Conservation (phyloP, 23 tunicate genomes). For the Phallusia fumigata region DNA sequence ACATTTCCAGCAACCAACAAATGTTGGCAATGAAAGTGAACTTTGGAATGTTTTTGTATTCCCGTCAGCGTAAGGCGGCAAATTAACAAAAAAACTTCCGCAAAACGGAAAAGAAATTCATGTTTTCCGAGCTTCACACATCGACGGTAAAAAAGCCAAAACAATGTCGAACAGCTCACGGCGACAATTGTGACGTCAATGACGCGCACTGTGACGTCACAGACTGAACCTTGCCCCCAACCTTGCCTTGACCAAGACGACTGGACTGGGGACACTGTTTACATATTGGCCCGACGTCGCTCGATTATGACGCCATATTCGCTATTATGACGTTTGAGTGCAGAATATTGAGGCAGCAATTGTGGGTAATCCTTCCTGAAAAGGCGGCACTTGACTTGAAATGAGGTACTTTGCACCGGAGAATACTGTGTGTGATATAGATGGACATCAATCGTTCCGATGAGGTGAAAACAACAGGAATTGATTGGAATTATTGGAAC, state of each 20-base stretch:
- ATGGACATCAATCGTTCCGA: no score
- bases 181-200: background rate
- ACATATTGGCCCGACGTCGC: background rate
- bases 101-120: background rate
- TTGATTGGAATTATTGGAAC: no score
- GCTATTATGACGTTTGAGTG: constrained; percentile 1
- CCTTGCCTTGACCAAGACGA: background rate
- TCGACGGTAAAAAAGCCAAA: background rate
- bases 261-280: background rate
- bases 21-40: no score
- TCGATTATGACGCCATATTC: background rate
- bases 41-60: no score
- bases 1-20: no score
- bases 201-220: background rate
- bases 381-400: background rate
- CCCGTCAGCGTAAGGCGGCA: no score
- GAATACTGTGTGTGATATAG: no score
- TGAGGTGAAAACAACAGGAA: no score
- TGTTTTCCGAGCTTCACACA: background rate
- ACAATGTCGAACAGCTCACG: background rate
- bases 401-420: background rate
- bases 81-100: background rate
- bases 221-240: background rate
- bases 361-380: background rate
- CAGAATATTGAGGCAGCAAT: background rate